Evolutionary conservation across 2,113 vertebrate genomes (phyloP).

Genomic region (Platanista minor): DNA sequence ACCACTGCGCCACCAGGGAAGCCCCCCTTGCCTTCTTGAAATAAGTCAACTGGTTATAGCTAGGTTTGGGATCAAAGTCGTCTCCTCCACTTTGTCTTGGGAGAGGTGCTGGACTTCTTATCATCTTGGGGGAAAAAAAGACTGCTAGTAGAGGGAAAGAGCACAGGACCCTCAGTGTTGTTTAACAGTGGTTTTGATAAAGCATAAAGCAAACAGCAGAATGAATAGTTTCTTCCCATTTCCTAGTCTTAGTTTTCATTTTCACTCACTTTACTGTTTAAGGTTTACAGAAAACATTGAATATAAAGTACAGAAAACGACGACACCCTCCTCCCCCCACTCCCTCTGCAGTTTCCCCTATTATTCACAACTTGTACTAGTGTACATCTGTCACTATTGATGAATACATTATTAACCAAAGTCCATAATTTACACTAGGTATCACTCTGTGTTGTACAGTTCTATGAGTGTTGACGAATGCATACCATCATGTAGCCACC

Average conservation of each 20-base stretch:
- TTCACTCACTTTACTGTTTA: neutral
- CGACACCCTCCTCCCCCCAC: neutral
- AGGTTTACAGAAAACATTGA: neutral
- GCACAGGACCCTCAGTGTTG: too few species aligned
- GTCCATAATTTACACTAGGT: neutral
- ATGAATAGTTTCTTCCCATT: neutral
- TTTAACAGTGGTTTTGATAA: neutral
- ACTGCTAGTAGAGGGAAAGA: neutral
- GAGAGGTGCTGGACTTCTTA: neutral
- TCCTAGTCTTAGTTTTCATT: neutral
- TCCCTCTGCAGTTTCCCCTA: neutral
- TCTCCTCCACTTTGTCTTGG: neutral
- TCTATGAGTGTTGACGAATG: neutral
- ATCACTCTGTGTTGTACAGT: neutral
- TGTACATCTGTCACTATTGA: neutral
- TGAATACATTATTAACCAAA: neutral
- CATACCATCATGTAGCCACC: neutral
- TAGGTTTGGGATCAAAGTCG: neutral
- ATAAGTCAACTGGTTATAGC: neutral
- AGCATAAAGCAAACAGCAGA: neutral
- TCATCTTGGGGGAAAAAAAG: neutral
- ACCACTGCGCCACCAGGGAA: too few species aligned
- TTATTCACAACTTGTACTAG: neutral
- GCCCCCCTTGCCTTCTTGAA: neutral
- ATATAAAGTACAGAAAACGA: neutral